A percentile compares a stretch with the other conserved stretches of the same genome.
Evolutionary conservation across 2,888 invertebrate genomes (phyloP).

Genomic region (Melinopterus prodromus): DNA sequence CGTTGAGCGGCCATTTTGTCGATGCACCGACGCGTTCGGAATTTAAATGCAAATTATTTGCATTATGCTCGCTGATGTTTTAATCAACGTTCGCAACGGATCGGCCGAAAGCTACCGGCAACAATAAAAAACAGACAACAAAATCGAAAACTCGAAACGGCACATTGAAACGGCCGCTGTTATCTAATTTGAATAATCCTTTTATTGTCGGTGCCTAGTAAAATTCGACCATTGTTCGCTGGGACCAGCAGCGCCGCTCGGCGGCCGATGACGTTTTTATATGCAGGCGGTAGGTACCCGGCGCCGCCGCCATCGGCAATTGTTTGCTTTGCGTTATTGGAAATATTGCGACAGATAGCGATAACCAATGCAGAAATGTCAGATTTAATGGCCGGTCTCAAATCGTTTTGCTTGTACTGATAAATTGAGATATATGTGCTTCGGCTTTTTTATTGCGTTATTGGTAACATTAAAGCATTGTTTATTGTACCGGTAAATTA

Average conservation of each 20-base stretch:
- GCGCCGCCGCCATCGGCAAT: neutral
- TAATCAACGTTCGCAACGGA: neutral
- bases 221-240: constrained; percentile 4
- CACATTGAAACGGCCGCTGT: neutral
- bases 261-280: neutral
- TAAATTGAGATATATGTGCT: neutral
- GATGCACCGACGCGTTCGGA: neutral
- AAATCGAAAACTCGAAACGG: neutral
- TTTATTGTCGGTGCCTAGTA: constrained; percentile 4
- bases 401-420: neutral
- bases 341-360: neutral
- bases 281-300: neutral
- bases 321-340: neutral
- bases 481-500: neutral
- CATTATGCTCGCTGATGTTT: neutral
- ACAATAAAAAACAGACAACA: constrained; percentile 4
- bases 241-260: neutral
- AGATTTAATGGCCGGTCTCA: neutral
- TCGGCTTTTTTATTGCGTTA: neutral
- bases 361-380: neutral
- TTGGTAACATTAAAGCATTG: neutral
- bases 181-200: constrained; percentile 4
- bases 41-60: constrained; percentile 4
- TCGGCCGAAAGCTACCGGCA: neutral
- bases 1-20: neutral